Percentiles rank a stretch among this genome's conserved stretches.
These are phyloP conservation scores for Amphipoea oculea DNA, from an alignment of 2,888 invertebrate genomes.

Conservation along the genomic window DNA sequence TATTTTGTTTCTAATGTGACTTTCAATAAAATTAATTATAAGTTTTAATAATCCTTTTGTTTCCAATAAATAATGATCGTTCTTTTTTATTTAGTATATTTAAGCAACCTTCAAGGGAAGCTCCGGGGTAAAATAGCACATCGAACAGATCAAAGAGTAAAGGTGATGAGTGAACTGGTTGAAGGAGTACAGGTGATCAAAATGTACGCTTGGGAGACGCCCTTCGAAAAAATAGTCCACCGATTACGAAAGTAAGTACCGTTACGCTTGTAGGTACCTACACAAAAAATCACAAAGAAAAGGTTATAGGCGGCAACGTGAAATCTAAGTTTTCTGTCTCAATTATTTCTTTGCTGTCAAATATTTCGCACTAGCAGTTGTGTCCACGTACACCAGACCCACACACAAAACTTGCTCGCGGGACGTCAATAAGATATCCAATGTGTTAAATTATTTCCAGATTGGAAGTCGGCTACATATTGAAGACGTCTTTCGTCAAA, in stretches of 20 bases:
- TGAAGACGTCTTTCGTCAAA: constrained; percentile 92
- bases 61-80: not conserved
- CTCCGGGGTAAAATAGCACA: constrained; percentile 91
- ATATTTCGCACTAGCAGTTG: not conserved
- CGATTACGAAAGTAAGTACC: constrained; percentile 91
- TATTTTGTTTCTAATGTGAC: not conserved
- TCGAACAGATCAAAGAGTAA: constrained; percentile 93
- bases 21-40: not conserved
- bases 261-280: not conserved
- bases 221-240: constrained; percentile 93
- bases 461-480: constrained; percentile 92
- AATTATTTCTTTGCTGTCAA: not conserved
- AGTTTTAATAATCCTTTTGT: not conserved
- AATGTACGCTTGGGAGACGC: constrained; percentile 96
- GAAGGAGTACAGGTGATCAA: constrained; percentile 95
- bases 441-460: constrained; percentile 78
- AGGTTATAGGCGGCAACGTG: not conserved
- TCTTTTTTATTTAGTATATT: constrained; percentile 77
- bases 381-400: not conserved
- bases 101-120: constrained; percentile 85
- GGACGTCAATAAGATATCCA: not conserved
- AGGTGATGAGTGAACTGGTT: constrained; percentile 95
- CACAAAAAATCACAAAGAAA: not conserved
- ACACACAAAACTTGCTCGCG: not conserved
- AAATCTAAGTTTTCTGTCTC: not conserved